Evolutionary conservation across 2,113 vertebrate species (phyloP).

Genomic region (Ceuthmochares aereus): DNA sequence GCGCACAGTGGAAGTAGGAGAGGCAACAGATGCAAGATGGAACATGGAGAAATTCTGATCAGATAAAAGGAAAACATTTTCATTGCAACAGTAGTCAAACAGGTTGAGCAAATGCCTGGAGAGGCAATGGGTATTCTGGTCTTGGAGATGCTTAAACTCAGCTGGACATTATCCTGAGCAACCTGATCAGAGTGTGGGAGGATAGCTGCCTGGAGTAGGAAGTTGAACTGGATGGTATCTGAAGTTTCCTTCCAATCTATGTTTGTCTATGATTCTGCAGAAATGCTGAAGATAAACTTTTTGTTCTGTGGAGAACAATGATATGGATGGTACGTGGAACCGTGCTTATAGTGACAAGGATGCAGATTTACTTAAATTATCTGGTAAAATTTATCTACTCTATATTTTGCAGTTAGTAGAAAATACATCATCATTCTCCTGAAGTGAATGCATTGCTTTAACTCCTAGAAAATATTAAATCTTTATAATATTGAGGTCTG

Average conservation of each 20-base stretch:
- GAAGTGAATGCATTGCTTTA: not conserved
- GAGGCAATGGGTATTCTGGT: not conserved
- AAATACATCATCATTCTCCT: not conserved
- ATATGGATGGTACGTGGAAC: not conserved
- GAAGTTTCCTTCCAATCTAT: not conserved
- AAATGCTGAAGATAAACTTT: not conserved
- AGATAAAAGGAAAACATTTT: not conserved
- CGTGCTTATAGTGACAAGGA: not conserved
- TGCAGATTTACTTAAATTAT: not conserved
- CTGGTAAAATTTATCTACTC: not conserved
- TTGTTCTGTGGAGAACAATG: not conserved
- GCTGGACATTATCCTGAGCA: not conserved
- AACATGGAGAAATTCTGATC: not conserved
- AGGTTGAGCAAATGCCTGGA: rapidly evolving
- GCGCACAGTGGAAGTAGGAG: not conserved
- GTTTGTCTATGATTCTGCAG: not conserved
- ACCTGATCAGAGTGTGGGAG: not conserved
- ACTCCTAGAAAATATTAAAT: not conserved
- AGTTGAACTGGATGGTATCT: not conserved
- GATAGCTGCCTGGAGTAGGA: not conserved
- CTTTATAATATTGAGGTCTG: not conserved
- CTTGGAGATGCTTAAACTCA: not conserved
- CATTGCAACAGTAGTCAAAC: rapidly evolving
- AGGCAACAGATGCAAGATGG: rapidly evolving
- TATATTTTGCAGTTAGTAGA: not conserved